Evolutionary conservation across 2,888 invertebrate genomes (phyloP).

Genomic region (Pemphredon lugubris): DNA sequence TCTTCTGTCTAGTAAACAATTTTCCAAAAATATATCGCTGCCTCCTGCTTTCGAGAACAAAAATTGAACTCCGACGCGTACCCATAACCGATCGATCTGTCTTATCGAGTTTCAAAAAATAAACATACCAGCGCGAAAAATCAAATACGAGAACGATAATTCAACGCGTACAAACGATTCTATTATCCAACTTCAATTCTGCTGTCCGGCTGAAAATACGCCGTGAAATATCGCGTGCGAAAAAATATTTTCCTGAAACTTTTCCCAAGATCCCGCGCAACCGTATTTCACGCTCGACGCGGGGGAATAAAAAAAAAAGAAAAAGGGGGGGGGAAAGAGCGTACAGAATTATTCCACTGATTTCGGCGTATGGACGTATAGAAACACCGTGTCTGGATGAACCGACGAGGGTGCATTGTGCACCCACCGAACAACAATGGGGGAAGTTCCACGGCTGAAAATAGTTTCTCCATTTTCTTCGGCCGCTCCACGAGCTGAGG

Average conservation of each 20-base stretch:
- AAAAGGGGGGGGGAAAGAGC: constrained; percentile 3
- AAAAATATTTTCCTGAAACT: constrained; percentile 44
- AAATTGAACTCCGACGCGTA: no score
- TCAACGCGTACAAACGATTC: constrained; percentile 42
- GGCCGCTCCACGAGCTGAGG: constrained; percentile 61
- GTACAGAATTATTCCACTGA: constrained; percentile 49
- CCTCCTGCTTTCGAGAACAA: no score
- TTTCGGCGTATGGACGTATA: constrained; percentile 29
- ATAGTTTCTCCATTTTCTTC: constrained; percentile 72
- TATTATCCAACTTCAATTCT: constrained; percentile 45
- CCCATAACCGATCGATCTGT: no score
- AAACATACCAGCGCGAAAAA: constrained; percentile 37
- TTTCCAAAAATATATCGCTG: no score
- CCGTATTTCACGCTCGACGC: constrained; percentile 31
- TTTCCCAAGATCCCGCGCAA: constrained; percentile 34
- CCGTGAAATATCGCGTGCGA: constrained; percentile 29
- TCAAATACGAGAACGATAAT: constrained; percentile 19
- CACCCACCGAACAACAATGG: constrained; percentile 45
- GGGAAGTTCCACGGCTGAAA: constrained; percentile 62
- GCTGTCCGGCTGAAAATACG: constrained; percentile 33
- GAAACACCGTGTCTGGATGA: constrained; percentile 38
- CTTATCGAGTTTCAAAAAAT: constrained; percentile 34
- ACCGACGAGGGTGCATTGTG: constrained; percentile 52
- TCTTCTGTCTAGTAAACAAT: no score
- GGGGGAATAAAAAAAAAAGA: not conserved